Evolutionary conservation across 1,140 invertebrate species (phyloP), one percentile per base, ranked within the genome.

Genomic region (Drosophila ogumai): DNA sequence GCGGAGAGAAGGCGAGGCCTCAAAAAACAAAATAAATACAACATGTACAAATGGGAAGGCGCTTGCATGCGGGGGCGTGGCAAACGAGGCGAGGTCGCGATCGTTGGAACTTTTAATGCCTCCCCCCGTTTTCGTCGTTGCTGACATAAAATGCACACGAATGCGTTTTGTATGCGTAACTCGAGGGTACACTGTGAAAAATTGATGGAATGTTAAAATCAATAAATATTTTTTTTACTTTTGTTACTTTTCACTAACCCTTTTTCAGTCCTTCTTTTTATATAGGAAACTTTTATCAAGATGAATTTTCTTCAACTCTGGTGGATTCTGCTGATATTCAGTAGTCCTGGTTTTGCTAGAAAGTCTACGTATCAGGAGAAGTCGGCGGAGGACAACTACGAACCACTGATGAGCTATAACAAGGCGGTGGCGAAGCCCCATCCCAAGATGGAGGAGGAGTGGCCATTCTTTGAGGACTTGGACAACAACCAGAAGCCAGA

Each of bases 51-150:
- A 50, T 55, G 52, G 32, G 67, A 28, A 32, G 52, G 73, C 60
- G 69, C 31, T 43, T 56, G 13, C 34, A 46, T 41, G 59, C 22
- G 52, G 44, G 41, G 72, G 72, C 60, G 67, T 57, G 69, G 67
- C 54, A 55, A 41, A 38, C 47, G 47, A 22, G 19, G 56, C 60
- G 60, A 64, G 55, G 55, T 32, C 19, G 28, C 61, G 10, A 64
- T 60, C 38, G 56, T 32, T 41, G 36, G 6, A 64, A 41, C 55
- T 60, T 43, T 5, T 9, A 61, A n/a, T 36, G 55, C 12, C 17
- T 32, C 9, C 28, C 25, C 43, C 7, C 22, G 46, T 52, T 6
- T 17, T 32, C n/a, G 2, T 28, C 15, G 17, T 6, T 8, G 46
- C 46, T 49, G 46, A 22, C 50, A 52, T 12, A 0, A 31, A 50